A percentile compares a stretch with the other conserved stretches of the same genome.
Conservation (phyloP, 1,140 invertebrate genomes). For the Eulimnadia texana region DNA sequence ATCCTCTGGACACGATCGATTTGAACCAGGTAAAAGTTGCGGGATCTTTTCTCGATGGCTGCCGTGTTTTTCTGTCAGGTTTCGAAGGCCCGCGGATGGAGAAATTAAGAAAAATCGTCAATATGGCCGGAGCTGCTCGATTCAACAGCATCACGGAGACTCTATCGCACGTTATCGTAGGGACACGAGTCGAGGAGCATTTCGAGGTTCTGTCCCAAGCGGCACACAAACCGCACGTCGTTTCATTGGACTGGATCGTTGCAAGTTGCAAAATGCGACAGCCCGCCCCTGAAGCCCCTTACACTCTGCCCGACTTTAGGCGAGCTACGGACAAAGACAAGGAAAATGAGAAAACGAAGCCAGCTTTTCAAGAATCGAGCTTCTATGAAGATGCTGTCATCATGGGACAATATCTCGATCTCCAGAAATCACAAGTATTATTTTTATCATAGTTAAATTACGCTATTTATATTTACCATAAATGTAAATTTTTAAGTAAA, state of each 20-base stretch:
- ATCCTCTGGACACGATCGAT: constrained; percentile 25
- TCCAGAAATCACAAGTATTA: not conserved
- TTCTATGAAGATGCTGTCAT: not conserved
- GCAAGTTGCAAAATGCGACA: constrained; percentile 47
- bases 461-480: not conserved
- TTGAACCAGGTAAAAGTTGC: constrained; percentile 48
- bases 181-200: constrained; percentile 28
- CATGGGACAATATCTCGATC: not conserved
- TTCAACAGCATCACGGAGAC: constrained; percentile 55
- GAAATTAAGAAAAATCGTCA: constrained; percentile 38
- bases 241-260: constrained; percentile 54
- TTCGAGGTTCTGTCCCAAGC: constrained; percentile 22
- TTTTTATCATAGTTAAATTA: not conserved
- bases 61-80: constrained; percentile 45
- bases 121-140: constrained; percentile 61
- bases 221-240: constrained; percentile 34
- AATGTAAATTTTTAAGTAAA: not conserved
- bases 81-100: constrained; percentile 21
- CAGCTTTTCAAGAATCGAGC: not conserved
- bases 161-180: constrained; percentile 64
- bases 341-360: not conserved
- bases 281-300: constrained; percentile 39
- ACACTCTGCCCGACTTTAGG: constrained; percentile 15
- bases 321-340: not conserved
- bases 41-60: constrained; percentile 68